Evolutionary conservation across 2,113 vertebrate species (phyloP).

Genomic region (Lampris incognitus): DNA sequence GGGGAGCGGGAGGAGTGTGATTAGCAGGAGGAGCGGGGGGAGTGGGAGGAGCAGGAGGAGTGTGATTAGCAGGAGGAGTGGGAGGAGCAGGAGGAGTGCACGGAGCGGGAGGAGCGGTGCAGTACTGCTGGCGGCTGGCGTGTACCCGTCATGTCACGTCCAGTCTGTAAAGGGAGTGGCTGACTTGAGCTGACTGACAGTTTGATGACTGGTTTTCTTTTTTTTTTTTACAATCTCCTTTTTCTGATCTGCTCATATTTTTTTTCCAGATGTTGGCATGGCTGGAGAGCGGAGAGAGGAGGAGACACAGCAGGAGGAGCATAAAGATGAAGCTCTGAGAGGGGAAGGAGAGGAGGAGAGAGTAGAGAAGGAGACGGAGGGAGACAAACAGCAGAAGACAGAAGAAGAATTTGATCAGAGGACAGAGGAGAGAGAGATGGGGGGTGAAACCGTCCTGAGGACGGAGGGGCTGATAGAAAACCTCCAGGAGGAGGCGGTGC

Average conservation of each 20-base stretch:
- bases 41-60: neutral
- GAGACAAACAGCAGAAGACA: neutral
- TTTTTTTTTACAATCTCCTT: neutral
- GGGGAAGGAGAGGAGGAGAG: no score
- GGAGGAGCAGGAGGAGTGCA: neutral
- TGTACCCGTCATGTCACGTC: no score
- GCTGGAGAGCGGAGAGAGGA: neutral
- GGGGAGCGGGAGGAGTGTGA: neutral
- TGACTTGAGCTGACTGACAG: neutral
- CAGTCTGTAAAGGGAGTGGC: no score
- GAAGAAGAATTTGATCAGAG: neutral
- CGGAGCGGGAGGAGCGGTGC: neutral
- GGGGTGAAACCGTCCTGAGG: neutral
- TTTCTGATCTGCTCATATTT: neutral
- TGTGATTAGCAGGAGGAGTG: neutral
- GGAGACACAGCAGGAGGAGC: neutral
- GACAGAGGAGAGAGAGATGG: neutral
- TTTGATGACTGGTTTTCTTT: neutral
- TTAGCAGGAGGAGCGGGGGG: neutral
- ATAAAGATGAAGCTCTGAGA: neutral
- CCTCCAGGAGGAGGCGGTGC: constrained; percentile 6
- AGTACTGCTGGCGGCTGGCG: no score
- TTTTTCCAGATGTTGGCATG: neutral
- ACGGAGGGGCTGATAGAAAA: neutral
- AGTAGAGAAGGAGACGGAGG: neutral